A percentile compares a stretch with the other conserved stretches of the same genome.
Evolutionary conservation across 2,888 invertebrate genomes (phyloP).

Genomic region (Selenia dentaria): DNA sequence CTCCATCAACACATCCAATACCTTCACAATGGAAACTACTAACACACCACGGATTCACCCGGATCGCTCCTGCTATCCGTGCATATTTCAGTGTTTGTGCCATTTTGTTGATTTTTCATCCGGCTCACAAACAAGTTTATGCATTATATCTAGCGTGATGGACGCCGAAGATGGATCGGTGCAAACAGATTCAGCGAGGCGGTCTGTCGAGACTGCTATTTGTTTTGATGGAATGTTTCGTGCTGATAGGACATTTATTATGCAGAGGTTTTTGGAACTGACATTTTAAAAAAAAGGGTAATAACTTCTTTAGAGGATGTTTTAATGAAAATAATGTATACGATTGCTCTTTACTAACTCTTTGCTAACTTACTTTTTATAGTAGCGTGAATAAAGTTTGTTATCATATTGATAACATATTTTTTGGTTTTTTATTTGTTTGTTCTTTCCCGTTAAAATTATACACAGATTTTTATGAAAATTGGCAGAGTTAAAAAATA

Average conservation of each 20-base stretch:
- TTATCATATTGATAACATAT: too few relatives aligned
- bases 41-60: not conserved
- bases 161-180: slow-evolving; percentile 31
- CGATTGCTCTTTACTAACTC: too few relatives aligned
- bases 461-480: too few relatives aligned
- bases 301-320: too few relatives aligned
- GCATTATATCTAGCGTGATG: slow-evolving; percentile 31
- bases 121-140: slow-evolving; percentile 35
- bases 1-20: not conserved
- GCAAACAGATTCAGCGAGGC: slow-evolving; percentile 7
- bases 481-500: too few relatives aligned
- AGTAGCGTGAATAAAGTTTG: too few relatives aligned
- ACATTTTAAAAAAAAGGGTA: not conserved
- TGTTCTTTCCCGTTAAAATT: too few relatives aligned
- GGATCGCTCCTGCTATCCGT: not conserved
- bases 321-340: too few relatives aligned
- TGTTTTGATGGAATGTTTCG: slow-evolving; percentile 7
- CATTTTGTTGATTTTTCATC: slow-evolving; percentile 36
- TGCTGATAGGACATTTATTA: slow-evolving; percentile 7
- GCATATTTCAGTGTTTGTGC: slow-evolving; percentile 28
- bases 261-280: not conserved
- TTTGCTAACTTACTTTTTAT: too few relatives aligned
- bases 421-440: too few relatives aligned
- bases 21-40: not conserved
- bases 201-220: slow-evolving; percentile 4